Evolutionary conservation across 2,888 invertebrate genomes (phyloP).

Genomic region (Agrotis segetum): DNA sequence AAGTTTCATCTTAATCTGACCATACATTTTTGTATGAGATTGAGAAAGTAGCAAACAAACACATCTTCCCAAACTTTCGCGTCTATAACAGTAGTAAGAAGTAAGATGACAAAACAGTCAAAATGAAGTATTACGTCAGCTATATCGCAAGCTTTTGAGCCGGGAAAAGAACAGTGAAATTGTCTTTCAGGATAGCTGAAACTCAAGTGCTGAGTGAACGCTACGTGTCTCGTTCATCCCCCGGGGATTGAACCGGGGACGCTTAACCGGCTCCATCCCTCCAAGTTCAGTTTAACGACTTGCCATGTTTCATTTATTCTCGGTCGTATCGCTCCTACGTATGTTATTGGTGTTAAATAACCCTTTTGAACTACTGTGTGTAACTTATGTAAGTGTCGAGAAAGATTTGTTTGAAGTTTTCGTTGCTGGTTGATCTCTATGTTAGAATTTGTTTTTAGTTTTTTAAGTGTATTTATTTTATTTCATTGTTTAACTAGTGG

Average conservation of each 20-base stretch:
- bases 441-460: not conserved
- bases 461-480: too few relatives aligned
- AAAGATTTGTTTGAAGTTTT: constrained; percentile 33
- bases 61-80: too few relatives aligned
- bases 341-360: constrained; percentile 47
- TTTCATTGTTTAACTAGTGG: too few relatives aligned
- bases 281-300: constrained; percentile 75
- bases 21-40: too few relatives aligned
- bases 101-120: constrained; percentile 55
- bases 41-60: too few relatives aligned
- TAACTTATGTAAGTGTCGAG: constrained; percentile 7
- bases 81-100: too few relatives aligned
- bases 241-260: constrained; percentile 75
- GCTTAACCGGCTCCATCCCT: constrained; percentile 83
- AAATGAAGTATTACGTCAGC: constrained; percentile 80
- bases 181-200: constrained; percentile 83
- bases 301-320: constrained; percentile 77
- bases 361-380: constrained; percentile 21
- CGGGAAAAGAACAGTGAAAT: constrained; percentile 80
- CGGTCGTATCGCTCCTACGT: constrained; percentile 61
- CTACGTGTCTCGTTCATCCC: constrained; percentile 83
- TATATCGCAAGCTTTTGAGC: constrained; percentile 77
- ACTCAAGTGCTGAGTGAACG: constrained; percentile 83
- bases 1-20: too few relatives aligned
- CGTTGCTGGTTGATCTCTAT: not conserved